These are phyloP conservation scores for Bombyx huttoni DNA, from an alignment of 2,888 invertebrate species.

Conservation along the genomic window DNA sequence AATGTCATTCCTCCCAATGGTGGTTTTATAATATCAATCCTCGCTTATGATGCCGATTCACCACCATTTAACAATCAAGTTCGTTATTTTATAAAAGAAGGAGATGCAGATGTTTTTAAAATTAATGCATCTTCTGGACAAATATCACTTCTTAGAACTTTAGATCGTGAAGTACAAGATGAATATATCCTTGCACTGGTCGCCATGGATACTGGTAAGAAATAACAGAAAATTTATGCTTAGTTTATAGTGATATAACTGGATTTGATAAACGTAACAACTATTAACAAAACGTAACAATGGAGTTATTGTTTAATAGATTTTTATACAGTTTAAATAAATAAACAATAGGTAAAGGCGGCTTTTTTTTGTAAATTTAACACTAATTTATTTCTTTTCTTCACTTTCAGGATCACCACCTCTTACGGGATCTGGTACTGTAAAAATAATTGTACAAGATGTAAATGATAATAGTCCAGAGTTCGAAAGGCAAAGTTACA, in stretches of 20 bases:
- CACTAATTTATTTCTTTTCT: conserved; percentile 1
- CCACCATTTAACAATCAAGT: conserved; percentile 92
- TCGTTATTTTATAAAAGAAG: conserved; percentile 93
- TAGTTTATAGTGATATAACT: background rate
- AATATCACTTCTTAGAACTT: conserved; percentile 84
- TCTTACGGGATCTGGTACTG: conserved; percentile 91
- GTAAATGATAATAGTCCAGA: conserved; percentile 94
- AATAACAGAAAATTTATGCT: background rate
- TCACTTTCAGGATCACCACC: conserved; percentile 86
- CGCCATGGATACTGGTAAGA: conserved; percentile 94
- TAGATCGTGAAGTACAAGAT: conserved; percentile 88
- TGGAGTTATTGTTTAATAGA: no score
- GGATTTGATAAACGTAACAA: background rate
- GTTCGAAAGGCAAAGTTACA: conserved; percentile 86
- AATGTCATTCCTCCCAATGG: conserved; percentile 86
- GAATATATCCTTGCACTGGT: conserved; percentile 89
- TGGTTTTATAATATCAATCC: conserved; percentile 86
- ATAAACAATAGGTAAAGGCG: no score
- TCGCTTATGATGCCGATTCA: conserved; percentile 92
- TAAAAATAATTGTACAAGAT: conserved; percentile 91
- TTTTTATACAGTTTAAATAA: no score
- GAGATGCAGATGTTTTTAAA: conserved; percentile 90
- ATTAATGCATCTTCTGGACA: conserved; percentile 94
- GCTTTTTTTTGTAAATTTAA: no score
- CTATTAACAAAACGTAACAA: no score